phyloP scores from a whole-genome alignment of 1,140 invertebrate genomes.

The Andricus grossulariae region DNA sequence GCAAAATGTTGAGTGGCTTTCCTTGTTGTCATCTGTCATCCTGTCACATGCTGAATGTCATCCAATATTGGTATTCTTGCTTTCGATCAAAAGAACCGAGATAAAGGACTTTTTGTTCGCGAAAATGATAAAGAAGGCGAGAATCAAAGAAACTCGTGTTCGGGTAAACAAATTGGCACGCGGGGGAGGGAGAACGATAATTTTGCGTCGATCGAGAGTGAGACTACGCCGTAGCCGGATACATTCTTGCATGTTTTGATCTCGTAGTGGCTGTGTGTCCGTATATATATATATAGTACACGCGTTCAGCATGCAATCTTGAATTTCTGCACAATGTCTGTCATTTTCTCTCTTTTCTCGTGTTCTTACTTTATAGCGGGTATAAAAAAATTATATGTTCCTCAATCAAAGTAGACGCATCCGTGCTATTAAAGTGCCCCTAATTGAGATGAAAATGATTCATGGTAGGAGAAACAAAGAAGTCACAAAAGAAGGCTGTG shows the following conservation, averaged over 20 bases:
- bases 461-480: slow-evolving; percentile 8
- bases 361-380: not conserved
- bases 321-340: not conserved
- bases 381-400: not conserved
- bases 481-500: not conserved
- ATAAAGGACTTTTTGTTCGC: not conserved
- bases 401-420: slow-evolving; percentile 8
- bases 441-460: slow-evolving; percentile 18
- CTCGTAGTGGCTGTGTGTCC: not conserved
- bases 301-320: slow-evolving; percentile 12
- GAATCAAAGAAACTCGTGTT: slow-evolving; percentile 28
- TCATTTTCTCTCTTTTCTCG: slow-evolving; percentile 2
- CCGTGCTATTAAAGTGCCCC: slow-evolving; percentile 10
- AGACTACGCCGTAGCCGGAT: slow-evolving; percentile 47
- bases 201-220: slow-evolving; percentile 44
- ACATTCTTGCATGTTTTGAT: slow-evolving; percentile 39
- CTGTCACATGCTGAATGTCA: not conserved
- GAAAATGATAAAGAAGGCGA: not conserved
- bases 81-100: not conserved
- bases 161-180: slow-evolving; percentile 46
- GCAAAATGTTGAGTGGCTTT: not conserved
- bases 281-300: not conserved
- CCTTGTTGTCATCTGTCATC: slow-evolving; percentile 26
- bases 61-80: not conserved
- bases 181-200: slow-evolving; percentile 39